phyloP scores from a whole-genome alignment of 2,888 invertebrate species.

The Amphimallon solstitiale region DNA sequence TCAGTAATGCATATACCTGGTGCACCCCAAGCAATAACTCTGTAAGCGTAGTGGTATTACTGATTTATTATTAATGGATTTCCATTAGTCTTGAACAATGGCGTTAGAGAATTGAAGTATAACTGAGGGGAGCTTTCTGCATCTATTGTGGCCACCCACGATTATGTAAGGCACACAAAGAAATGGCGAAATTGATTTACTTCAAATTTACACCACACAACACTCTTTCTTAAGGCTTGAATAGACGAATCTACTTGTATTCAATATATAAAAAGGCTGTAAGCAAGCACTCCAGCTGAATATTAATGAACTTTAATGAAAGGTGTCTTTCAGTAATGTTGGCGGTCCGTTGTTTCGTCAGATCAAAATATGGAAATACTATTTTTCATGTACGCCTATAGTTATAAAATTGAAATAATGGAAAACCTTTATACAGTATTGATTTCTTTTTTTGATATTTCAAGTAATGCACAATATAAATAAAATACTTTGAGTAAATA shows the following conservation, averaged over 20 bases:
- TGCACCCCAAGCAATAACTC: conserved; percentile 51
- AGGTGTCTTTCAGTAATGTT: no score
- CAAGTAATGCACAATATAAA: no score
- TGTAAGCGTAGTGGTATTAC: conserved; percentile 52
- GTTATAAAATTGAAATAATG: no score
- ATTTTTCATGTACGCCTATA: no score
- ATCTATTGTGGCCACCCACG: conserved; percentile 50
- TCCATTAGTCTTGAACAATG: conserved; percentile 60
- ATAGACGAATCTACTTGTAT: conserved; percentile 6
- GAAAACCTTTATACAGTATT: no score
- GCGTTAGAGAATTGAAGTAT: conserved; percentile 51
- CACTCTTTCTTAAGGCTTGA: conserved; percentile 20
- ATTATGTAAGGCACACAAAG: conserved; percentile 37
- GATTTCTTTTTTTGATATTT: no score
- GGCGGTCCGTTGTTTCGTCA: not conserved
- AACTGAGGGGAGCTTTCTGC: conserved; percentile 45
- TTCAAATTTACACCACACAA: conserved; percentile 30
- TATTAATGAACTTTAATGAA: conserved; percentile 1
- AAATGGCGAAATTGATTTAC: conserved; percentile 41
- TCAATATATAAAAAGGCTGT: not conserved
- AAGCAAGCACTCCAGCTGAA: not conserved
- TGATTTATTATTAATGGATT: conserved; percentile 61
- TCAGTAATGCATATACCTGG: conserved; percentile 40
- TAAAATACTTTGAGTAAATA: no score
- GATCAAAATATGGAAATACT: not conserved